Evolutionary conservation across 1,140 invertebrate species (phyloP), one percentile per base, ranked within the genome.

Genomic region (Lysiphlebus fabarum): DNA sequence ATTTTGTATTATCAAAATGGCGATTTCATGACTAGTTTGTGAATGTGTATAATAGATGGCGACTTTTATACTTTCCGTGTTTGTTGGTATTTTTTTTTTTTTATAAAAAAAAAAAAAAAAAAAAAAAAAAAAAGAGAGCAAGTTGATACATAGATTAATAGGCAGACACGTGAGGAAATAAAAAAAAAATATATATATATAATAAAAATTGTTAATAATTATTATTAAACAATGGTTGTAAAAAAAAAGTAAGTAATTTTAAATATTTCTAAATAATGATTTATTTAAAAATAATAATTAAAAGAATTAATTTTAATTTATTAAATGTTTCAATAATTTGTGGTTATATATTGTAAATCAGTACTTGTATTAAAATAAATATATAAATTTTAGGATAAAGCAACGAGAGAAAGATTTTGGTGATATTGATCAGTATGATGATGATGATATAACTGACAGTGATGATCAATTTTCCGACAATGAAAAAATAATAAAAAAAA

Each of bases 391-490:
- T 33, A 11, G 36, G 11, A 48, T 49, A 34, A 7, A 26, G 11
- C 61, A 59, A 53, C 56, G 14, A 5, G 49, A 59, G 43, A 57
- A 58, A 34, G 53, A 63, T 45, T 47, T 53, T 58, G 58, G 55
- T 17, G 34, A 59, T 7, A 59, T 61, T 4, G 40, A 56, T 38
- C 44, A 43, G 2, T 64, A 68, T 12, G 61, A 74, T 40, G 64
- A 70, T 1, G 53, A 87, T 72, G 82, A 85, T 62, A 77, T 83
- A 6, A 84, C 85, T 10, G 85, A 87, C 67, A 90, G 88, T 4
- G 89, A 89, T 65, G 82, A 88, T 68, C 87, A 90, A 59, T 87
- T 86, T 67, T 81, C 84, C 26, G 81, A 83, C 63, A 77, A 81
- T 44, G 87, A 83, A 33, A 86, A 88, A 70, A 80, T 86, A 11